Base-by-base conservation (phyloP, 2,797 vertebrate genomes). In the Sus cebifrons region DNA sequence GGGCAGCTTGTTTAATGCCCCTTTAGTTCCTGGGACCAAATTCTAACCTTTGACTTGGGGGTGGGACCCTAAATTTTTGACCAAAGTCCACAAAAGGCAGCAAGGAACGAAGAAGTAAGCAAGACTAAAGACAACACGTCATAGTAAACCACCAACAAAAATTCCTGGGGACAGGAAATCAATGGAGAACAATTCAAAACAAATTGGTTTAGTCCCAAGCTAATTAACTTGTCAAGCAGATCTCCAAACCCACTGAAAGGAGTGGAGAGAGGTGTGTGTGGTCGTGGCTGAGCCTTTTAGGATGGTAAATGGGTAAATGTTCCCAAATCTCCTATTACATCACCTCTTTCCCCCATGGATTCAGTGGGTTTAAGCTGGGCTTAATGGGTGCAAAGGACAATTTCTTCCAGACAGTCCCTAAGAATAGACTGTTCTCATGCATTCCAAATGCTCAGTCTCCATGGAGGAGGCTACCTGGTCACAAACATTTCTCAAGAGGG, bases 391-490 rank as follows among this genome's bases (percentile, higher is more conserved):
- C 97, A 98, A 96, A 96, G 92, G 95, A 97, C 96, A 95, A 96
- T 97, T 96, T 97, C 96, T 97, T 25, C 93, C 10, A 97, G 98
- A 96, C 92, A 96, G 93, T 58, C 97, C 89, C 89, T 90, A 96
- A 97, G 97, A 98, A 98, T 92, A 96, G 97, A 96, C 98, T 96
- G 94, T 97, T 98, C 98, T 97, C 98, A 98, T 98, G 95, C 95
- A 97, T 97, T 98, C 96, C 87, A 98, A 98, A 98, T 97, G 96
- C 82, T 96, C 96, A 98, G 98, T 98, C 98, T 98, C 98, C 98
- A 98, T 97, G 98, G 98, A 98, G 95, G 98, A 97, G 97, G 96
- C 97, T 98, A 98, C 98, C 98, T 98, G 98, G 98, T 91, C 97
- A 96, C 97, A 98, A 98, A 97, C 97, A 98, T 79, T 98, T 98